These are phyloP conservation scores for Hylaea fasciaria DNA, from an alignment of 2,888 invertebrate genomes.

Conservation along the genomic window DNA sequence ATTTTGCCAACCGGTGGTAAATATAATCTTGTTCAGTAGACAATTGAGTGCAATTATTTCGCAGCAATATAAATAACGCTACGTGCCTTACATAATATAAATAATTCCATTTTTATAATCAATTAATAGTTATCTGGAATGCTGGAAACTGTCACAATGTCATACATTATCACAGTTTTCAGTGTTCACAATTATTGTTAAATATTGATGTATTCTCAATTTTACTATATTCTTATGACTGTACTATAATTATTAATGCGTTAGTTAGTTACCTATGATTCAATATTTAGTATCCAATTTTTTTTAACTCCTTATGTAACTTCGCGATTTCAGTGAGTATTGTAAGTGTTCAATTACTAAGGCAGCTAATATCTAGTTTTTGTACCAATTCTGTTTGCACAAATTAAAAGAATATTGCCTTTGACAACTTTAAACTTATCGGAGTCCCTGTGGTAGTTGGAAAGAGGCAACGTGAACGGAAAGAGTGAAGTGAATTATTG, in stretches of 20 bases:
- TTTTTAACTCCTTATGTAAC: neutral
- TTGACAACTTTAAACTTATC: no score
- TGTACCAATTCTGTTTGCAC: no score
- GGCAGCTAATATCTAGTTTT: neutral
- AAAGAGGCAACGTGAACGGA: no score
- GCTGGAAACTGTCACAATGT: neutral
- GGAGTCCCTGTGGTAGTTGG: no score
- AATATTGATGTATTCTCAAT: neutral
- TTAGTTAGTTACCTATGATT: neutral
- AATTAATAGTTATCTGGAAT: slow-evolving; percentile 1
- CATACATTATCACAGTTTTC: neutral
- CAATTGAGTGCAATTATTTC: slow-evolving; percentile 17
- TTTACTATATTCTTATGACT: neutral
- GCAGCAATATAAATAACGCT: slow-evolving; percentile 26
- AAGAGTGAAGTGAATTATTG: neutral
- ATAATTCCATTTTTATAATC: slow-evolving; percentile 21
- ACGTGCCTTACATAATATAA: slow-evolving; percentile 32
- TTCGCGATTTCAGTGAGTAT: neutral
- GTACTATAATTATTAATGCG: neutral
- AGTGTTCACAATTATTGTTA: neutral
- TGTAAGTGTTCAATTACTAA: neutral
- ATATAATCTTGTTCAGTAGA: neutral
- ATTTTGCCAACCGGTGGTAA: slow-evolving; percentile 13
- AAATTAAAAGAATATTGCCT: no score
- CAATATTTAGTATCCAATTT: neutral